These are phyloP conservation scores for Dasysyrphus albostriatus DNA, from an alignment of 2,888 invertebrate genomes.

Conservation along the genomic window DNA sequence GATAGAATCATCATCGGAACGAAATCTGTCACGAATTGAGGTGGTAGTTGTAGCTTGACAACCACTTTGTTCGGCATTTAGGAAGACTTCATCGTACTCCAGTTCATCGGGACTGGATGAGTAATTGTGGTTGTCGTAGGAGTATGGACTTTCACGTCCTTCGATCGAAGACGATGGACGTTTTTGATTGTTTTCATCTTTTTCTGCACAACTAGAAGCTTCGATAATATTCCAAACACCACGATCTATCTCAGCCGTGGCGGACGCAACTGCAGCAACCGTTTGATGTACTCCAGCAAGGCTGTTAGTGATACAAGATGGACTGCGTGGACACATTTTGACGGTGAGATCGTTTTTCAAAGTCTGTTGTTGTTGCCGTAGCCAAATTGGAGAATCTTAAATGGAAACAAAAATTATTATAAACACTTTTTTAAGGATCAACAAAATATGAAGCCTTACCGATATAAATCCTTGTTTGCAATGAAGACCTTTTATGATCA, in stretches of 20 bases:
- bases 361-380: slow-evolving; percentile 84
- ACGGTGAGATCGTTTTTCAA: slow-evolving; percentile 77
- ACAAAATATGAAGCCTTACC: slow-evolving; percentile 78
- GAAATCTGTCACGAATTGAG: slow-evolving; percentile 80
- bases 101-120: slow-evolving; percentile 80
- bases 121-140: slow-evolving; percentile 82
- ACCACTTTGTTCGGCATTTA: slow-evolving; percentile 77
- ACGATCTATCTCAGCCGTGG: slow-evolving; percentile 82
- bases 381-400: slow-evolving; percentile 86
- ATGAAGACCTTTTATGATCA: slow-evolving; percentile 84
- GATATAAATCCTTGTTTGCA: slow-evolving; percentile 85
- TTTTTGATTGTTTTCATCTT: slow-evolving; percentile 78
- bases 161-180: slow-evolving; percentile 71
- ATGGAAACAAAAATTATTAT: background rate
- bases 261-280: slow-evolving; percentile 83
- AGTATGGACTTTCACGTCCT: slow-evolving; percentile 79
- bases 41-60: slow-evolving; percentile 78
- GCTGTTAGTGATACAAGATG: slow-evolving; percentile 78
- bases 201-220: slow-evolving; percentile 83
- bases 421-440: no score
- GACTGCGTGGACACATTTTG: slow-evolving; percentile 60
- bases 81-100: slow-evolving; percentile 76
- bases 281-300: slow-evolving; percentile 81
- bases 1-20: slow-evolving; percentile 80
- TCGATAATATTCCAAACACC: slow-evolving; percentile 85